These are phyloP conservation scores for Trigoniulus corallinus DNA, from an alignment of 1,140 invertebrate species.

Conservation along the genomic window DNA sequence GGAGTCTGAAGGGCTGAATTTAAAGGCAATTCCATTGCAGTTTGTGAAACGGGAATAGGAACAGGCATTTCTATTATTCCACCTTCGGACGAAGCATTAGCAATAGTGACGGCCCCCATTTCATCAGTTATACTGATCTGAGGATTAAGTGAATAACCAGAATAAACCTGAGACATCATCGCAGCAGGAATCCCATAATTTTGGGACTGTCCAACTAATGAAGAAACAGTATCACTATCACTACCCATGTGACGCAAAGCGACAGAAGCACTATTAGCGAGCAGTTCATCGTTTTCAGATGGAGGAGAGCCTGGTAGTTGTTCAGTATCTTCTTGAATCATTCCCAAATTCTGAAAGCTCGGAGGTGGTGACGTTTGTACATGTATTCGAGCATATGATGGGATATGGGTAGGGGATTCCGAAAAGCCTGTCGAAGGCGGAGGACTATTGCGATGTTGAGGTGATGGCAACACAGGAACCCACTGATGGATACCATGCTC, in stretches of 20 bases:
- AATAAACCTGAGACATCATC: constrained; percentile 4
- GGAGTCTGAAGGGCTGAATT: constrained; percentile 5
- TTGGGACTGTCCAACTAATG: too few relatives aligned
- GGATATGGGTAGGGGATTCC: constrained; percentile 10
- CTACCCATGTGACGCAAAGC: neutral
- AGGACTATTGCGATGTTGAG: constrained; percentile 9
- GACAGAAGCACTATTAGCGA: neutral
- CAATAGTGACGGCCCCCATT: constrained; percentile 58
- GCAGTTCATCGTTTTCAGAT: neutral
- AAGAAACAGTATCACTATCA: too few relatives aligned
- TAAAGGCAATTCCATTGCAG: constrained; percentile 11
- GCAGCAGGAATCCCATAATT: neutral
- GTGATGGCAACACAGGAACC: constrained; percentile 2
- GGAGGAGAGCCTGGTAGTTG: constrained; percentile 18
- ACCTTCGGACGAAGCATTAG: constrained; percentile 23
- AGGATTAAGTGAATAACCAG: constrained; percentile 30
- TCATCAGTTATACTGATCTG: constrained; percentile 84
- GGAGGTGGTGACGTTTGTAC: constrained; percentile 26
- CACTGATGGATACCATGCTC: neutral
- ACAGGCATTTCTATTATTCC: constrained; percentile 1
- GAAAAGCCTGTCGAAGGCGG: constrained; percentile 7
- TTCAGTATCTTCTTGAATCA: constrained; percentile 62
- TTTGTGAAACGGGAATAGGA: constrained; percentile 7
- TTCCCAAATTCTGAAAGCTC: constrained; percentile 48
- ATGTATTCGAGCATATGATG: constrained; percentile 1